Evolutionary conservation across 2,888 invertebrate genomes (phyloP).

Genomic region (Agapostemon virescens): DNA sequence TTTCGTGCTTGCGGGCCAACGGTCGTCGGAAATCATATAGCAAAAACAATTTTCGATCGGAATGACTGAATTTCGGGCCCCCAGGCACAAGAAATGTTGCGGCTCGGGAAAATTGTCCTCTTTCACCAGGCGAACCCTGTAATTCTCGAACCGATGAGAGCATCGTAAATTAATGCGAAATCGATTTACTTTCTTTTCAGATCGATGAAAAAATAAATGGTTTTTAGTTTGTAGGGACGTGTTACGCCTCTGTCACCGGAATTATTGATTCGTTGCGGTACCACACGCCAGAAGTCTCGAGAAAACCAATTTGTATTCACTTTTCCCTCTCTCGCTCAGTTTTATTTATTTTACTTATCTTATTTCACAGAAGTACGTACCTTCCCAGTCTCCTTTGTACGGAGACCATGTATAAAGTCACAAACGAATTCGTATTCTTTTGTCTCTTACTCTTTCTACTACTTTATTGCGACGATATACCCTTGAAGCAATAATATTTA

Average conservation of each 20-base stretch:
- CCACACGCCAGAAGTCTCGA: neutral
- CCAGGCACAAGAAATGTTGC: neutral
- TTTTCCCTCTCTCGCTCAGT: neutral
- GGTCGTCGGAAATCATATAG: neutral
- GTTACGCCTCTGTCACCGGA: neutral
- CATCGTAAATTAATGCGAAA: neutral
- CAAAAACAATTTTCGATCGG: slow-evolving; percentile 14
- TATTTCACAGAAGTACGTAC: no score
- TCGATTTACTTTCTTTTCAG: neutral
- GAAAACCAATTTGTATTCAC: neutral
- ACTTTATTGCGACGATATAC: no score
- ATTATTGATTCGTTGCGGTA: neutral
- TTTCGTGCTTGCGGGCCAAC: slow-evolving; percentile 9
- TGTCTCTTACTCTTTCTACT: no score
- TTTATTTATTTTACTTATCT: no score
- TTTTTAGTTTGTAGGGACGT: neutral
- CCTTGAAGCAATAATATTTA: no score
- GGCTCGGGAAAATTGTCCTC: neutral
- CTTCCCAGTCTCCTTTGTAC: no score
- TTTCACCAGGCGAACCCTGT: neutral
- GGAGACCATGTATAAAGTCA: no score
- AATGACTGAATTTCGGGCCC: slow-evolving; percentile 15
- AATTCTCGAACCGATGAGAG: neutral
- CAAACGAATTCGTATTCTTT: no score
- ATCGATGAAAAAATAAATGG: neutral